Conservation (phyloP, 2,113 vertebrate genomes). For the Phrynosoma platyrhinos region DNA sequence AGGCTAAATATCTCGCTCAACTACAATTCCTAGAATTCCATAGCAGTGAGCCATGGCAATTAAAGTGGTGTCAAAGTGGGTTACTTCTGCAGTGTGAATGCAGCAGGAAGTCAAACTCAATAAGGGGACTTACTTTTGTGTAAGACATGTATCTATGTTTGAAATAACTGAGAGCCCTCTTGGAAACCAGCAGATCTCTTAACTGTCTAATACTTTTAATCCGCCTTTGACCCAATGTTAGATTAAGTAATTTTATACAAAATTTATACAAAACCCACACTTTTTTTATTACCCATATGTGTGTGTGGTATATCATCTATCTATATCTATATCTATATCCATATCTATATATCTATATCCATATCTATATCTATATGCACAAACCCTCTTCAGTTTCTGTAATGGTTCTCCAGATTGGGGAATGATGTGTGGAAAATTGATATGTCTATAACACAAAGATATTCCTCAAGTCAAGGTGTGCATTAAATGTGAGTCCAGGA, state of each 20-base stretch:
- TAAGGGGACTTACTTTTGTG: not conserved
- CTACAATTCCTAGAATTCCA: too few relatives aligned
- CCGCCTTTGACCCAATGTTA: not conserved
- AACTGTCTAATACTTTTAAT: not conserved
- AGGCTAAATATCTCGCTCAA: too few relatives aligned
- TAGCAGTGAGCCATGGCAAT: too few relatives aligned
- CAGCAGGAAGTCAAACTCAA: not conserved
- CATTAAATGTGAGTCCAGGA: constrained; percentile 75
- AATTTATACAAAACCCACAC: not conserved
- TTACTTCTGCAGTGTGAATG: too few relatives aligned
- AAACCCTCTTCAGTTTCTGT: constrained; percentile 6
- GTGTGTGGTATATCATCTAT: too few relatives aligned
- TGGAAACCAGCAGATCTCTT: not conserved
- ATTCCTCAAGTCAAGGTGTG: constrained; percentile 70
- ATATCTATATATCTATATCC: too few relatives aligned
- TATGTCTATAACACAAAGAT: constrained; percentile 42
- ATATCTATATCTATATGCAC: not conserved
- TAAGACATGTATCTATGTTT: not conserved
- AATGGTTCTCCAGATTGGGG: constrained; percentile 29
- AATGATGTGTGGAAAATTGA: not conserved
- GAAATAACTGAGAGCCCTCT: not conserved
- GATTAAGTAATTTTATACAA: not conserved
- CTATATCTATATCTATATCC: too few relatives aligned
- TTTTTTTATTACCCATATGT: not conserved
- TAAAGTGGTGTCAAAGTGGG: too few relatives aligned